Base-by-base conservation (phyloP, 2,113 vertebrate genomes). In the Malurus melanocephalus region DNA sequence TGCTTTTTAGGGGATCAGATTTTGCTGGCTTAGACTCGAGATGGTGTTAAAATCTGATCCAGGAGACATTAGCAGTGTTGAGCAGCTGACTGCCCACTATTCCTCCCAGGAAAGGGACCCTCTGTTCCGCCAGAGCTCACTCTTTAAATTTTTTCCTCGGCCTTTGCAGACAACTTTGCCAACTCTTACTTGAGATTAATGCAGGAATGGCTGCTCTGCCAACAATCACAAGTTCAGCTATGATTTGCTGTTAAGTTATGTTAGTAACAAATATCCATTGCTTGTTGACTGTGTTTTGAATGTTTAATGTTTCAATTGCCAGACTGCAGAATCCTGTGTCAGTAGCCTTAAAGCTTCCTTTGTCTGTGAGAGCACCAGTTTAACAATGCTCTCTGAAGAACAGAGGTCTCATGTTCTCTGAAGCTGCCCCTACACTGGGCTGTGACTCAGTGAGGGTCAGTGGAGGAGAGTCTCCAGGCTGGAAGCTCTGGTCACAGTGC, bases 321-420 rank as follows among this genome's bases (percentile, higher is more conserved):
- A 40, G 71, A 24, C 80, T 84, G 75, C 26, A 65, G 80, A 86
- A 53, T 84, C 80, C 60, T 53, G 59, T 90, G 71, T 88, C 43
- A 19, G 53, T 43, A 59, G 81, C 67, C 71, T 87, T 92, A 83
- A 86, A 87, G 89, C 77, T 75, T 55, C 35, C 89, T 90, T 88
- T 84, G 85, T 93, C 66, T 74, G 79, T 0, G 14, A 45, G 65
- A 84, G 56, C 65, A 9, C 16, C 10, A 19, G 65, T 62, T 35
- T 22, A 61, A 56, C 76, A 71, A 24, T 79, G 77, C 48, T 43
- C 22, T 65, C 45, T 64, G 71, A 45, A 59, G 90, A 78, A 26
- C 17, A 75, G 77, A 56, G 45, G 33, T 64, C 93, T 85, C 18
- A 3, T 48, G 65, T 65, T 91, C 23, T 49, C 56, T 11, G 26